Evolutionary conservation across 2,113 vertebrate genomes (phyloP).

Genomic region (Xenopus borealis): DNA sequence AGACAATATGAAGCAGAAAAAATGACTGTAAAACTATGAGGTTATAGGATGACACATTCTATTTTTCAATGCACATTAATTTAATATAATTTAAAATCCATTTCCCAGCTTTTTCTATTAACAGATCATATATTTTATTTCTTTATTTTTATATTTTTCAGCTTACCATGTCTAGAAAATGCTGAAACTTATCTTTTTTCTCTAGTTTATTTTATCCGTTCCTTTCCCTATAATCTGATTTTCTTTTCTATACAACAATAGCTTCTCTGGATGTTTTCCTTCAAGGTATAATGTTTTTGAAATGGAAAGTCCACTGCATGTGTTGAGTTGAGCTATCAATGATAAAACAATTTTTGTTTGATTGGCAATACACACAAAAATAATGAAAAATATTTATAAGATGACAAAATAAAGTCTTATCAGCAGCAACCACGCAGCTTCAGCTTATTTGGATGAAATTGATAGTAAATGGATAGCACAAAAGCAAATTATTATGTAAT

Average conservation of each 20-base stretch:
- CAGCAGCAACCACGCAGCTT: conserved; percentile 50
- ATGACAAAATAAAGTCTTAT: conserved; percentile 51
- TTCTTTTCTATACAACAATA: conserved; percentile 93
- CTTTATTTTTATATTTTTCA: background rate
- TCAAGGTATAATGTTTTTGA: conserved; percentile 97
- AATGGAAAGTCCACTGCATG: conserved; percentile 91
- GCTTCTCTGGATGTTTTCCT: conserved; percentile 99
- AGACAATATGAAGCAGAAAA: too few relatives aligned
- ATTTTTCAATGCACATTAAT: too few relatives aligned
- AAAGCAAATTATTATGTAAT: background rate
- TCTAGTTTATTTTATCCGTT: conserved; percentile 55
- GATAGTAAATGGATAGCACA: conserved; percentile 1
- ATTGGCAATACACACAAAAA: background rate
- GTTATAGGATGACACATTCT: too few relatives aligned
- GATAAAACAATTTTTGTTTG: conserved; percentile 47
- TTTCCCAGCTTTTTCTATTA: too few relatives aligned
- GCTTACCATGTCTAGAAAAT: background rate
- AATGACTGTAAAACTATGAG: too few relatives aligned
- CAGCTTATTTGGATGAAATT: conserved; percentile 18
- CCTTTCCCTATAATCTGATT: conserved; percentile 64
- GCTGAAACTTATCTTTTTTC: conserved; percentile 58
- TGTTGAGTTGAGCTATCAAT: conserved; percentile 79
- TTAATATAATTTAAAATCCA: too few relatives aligned
- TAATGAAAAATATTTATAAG: background rate
- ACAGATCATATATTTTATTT: too few relatives aligned